Evolutionary conservation across 2,888 invertebrate genomes (phyloP).

Genomic region (Sphecodes monilicornis): DNA sequence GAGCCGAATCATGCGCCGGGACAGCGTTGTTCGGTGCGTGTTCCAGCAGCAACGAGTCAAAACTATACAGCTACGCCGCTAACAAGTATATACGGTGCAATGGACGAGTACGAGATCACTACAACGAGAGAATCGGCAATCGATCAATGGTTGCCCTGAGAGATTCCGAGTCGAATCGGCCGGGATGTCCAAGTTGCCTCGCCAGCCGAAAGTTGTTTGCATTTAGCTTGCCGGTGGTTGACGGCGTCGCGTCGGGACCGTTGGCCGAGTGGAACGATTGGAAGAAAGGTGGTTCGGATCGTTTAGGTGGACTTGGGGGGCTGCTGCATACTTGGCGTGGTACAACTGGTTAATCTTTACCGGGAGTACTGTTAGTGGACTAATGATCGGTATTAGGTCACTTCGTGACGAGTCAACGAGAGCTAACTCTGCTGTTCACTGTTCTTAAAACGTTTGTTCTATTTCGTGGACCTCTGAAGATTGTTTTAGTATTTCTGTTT

Average conservation of each 20-base stretch:
- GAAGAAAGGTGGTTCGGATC: conserved; percentile 11
- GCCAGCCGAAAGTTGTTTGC: conserved; percentile 63
- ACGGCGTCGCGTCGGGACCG: conserved; percentile 83
- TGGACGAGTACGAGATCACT: conserved; percentile 67
- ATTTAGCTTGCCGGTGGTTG: conserved; percentile 72
- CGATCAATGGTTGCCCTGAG: conserved; percentile 63
- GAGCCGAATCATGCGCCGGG: conserved; percentile 56
- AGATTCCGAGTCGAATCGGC: conserved; percentile 56
- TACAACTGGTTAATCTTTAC: not conserved
- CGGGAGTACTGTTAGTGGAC: conserved; percentile 18
- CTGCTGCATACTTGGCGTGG: conserved; percentile 25
- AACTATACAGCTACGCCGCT: conserved; percentile 54
- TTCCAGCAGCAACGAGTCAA: conserved; percentile 42
- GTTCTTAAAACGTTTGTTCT: not conserved
- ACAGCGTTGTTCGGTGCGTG: conserved; percentile 38
- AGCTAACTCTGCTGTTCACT: not conserved
- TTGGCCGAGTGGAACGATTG: conserved; percentile 79
- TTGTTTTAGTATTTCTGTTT: too few relatives aligned
- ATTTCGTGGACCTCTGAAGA: too few relatives aligned
- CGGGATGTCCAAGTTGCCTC: conserved; percentile 68
- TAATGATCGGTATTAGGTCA: conserved; percentile 18
- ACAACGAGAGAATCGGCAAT: conserved; percentile 73
- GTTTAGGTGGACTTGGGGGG: not conserved
- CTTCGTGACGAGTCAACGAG: not conserved
- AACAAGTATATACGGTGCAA: conserved; percentile 69